These are phyloP conservation scores for Coelinius sp. DNA, from an alignment of 2,888 invertebrate genomes.

Conservation along the genomic window DNA sequence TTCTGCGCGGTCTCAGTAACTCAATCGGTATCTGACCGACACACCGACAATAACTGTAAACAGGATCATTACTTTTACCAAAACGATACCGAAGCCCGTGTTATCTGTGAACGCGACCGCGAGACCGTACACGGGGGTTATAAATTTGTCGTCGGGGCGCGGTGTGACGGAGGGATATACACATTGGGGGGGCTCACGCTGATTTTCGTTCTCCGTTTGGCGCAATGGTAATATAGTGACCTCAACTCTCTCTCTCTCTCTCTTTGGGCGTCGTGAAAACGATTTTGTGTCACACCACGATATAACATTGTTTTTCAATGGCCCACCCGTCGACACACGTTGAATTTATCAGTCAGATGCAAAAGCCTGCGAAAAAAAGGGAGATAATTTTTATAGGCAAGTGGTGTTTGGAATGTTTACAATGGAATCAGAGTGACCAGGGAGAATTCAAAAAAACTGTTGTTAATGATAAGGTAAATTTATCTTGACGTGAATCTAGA, in stretches of 20 bases:
- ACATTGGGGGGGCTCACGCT: no score
- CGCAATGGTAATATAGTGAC: neutral
- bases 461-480: neutral
- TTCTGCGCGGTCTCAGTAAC: slow-evolving; percentile 55
- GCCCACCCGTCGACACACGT: slow-evolving; percentile 28
- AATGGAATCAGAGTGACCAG: neutral
- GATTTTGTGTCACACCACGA: slow-evolving; percentile 25
- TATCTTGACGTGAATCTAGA: no score
- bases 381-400: neutral
- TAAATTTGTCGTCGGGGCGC: slow-evolving; percentile 50
- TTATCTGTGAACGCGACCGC: slow-evolving; percentile 52
- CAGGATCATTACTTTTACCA: slow-evolving; percentile 60
- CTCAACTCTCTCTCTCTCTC: neutral
- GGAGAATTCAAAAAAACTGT: neutral
- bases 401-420: neutral
- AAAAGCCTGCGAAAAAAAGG: neutral
- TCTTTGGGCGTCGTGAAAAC: neutral
- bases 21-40: slow-evolving; percentile 58
- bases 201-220: neutral
- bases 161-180: neutral
- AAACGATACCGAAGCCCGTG: slow-evolving; percentile 54
- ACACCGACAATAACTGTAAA: slow-evolving; percentile 58
- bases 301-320: slow-evolving; percentile 33
- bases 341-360: slow-evolving; percentile 24
- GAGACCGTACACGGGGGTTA: slow-evolving; percentile 47